A percentile compares a stretch with the other conserved stretches of the same genome.
These are phyloP conservation scores for Eristalis pertinax DNA, from an alignment of 2,888 invertebrate species.

Conservation along the genomic window DNA sequence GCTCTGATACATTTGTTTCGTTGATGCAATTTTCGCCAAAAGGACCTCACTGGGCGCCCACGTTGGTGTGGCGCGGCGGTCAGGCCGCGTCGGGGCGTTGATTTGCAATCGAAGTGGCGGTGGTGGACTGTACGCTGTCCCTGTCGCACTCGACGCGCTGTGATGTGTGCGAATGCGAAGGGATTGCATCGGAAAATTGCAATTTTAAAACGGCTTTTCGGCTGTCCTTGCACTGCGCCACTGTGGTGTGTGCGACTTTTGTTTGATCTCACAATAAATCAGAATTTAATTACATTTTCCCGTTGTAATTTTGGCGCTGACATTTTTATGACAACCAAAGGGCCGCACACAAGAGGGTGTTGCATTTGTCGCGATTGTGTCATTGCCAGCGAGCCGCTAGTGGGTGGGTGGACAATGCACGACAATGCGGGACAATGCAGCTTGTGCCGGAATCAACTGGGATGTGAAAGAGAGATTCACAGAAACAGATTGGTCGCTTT, in stretches of 20 bases:
- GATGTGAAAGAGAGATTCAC: neutral
- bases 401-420: neutral
- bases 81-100: conserved; percentile 19
- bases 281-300: conserved; percentile 69
- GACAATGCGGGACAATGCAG: neutral
- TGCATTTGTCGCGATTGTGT: conserved; percentile 18
- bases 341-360: conserved; percentile 27
- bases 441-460: neutral
- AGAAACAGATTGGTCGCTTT: conserved; percentile 1
- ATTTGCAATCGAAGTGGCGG: conserved; percentile 61
- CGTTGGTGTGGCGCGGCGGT: conserved; percentile 21
- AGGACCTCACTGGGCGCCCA: conserved; percentile 24
- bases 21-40: conserved; percentile 65
- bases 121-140: conserved; percentile 8
- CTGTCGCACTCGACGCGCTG: neutral
- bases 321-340: conserved; percentile 64
- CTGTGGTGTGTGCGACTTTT: conserved; percentile 44
- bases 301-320: conserved; percentile 66
- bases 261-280: conserved; percentile 71
- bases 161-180: neutral
- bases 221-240: conserved; percentile 11
- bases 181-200: conserved; percentile 71
- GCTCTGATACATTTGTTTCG: conserved; percentile 69
- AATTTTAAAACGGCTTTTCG: conserved; percentile 59
- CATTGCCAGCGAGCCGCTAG: neutral